phyloP scores from a whole-genome alignment of 2,888 invertebrate genomes.

The Branchinecta sandiegonensis region DNA sequence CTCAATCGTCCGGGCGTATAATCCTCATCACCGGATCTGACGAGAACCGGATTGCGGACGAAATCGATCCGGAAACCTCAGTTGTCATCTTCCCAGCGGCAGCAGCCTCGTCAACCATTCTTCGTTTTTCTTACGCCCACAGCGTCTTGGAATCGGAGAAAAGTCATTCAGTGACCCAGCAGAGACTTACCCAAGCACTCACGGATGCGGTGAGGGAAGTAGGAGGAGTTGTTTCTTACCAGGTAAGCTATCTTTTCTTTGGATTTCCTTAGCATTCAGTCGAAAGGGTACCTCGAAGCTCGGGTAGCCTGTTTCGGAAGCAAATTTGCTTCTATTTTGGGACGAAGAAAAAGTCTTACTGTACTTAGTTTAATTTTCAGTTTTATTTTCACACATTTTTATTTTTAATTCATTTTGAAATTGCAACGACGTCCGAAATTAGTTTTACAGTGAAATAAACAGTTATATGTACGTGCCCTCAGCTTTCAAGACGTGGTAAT shows the following conservation, averaged over 20 bases:
- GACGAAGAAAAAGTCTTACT: too few species aligned
- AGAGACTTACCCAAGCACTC: conserved; percentile 7
- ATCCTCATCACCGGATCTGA: background rate
- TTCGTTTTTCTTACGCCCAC: background rate
- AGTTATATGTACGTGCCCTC: too few species aligned
- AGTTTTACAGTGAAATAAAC: too few species aligned
- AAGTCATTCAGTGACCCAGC: conserved; percentile 5
- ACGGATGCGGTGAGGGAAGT: background rate
- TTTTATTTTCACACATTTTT: too few species aligned
- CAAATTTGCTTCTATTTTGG: too few species aligned
- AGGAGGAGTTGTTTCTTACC: background rate
- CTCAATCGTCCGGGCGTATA: background rate
- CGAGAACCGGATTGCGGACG: background rate
- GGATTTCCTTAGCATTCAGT: too few species aligned
- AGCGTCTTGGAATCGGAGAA: conserved; percentile 4
- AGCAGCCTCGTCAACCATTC: background rate
- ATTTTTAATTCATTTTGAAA: too few species aligned
- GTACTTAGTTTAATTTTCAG: too few species aligned
- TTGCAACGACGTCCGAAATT: too few species aligned
- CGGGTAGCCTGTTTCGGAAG: too few species aligned
- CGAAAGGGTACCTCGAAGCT: too few species aligned
- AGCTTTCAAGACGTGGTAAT: too few species aligned
- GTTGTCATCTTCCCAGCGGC: background rate
- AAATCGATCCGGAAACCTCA: background rate
- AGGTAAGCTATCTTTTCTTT: background rate